Evolutionary conservation across 2,888 invertebrate species (phyloP).

Genomic region (Drosophila setosimentum): DNA sequence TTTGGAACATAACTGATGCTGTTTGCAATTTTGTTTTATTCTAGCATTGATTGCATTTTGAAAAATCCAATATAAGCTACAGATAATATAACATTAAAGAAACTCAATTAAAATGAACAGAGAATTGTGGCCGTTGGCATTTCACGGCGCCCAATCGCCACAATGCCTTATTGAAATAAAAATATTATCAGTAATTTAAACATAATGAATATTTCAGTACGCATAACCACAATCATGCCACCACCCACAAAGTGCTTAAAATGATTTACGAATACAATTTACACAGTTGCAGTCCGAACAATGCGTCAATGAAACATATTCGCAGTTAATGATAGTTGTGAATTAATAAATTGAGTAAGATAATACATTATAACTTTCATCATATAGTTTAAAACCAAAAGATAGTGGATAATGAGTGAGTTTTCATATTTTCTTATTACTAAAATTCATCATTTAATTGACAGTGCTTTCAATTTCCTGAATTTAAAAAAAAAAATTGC

Average conservation of each 20-base stretch:
- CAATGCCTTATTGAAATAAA: conserved; percentile 30
- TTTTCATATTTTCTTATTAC: not conserved
- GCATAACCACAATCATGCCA: conserved; percentile 17
- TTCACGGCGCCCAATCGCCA: conserved; percentile 8
- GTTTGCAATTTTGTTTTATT: not conserved
- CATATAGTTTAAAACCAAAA: not conserved
- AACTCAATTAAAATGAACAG: conserved; percentile 15
- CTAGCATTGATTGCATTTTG: conserved; percentile 13
- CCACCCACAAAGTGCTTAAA: conserved; percentile 13
- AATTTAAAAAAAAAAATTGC: too few relatives aligned
- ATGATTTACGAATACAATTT: conserved; percentile 10
- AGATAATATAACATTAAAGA: conserved; percentile 17
- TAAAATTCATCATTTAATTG: not conserved
- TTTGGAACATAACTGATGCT: too few relatives aligned
- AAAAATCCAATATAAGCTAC: conserved; percentile 9
- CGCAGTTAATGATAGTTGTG: conserved; percentile 13
- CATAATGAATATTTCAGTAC: conserved; percentile 16
- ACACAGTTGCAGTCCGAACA: not conserved
- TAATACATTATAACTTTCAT: not conserved
- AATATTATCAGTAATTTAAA: conserved; percentile 41
- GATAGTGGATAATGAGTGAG: not conserved
- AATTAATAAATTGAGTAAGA: not conserved
- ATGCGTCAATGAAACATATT: not conserved
- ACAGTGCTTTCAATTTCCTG: not conserved
- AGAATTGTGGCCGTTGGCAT: conserved; percentile 13